Conservation (phyloP, 92 coral and sea anemone species). For the Plumapathes pennacea region DNA sequence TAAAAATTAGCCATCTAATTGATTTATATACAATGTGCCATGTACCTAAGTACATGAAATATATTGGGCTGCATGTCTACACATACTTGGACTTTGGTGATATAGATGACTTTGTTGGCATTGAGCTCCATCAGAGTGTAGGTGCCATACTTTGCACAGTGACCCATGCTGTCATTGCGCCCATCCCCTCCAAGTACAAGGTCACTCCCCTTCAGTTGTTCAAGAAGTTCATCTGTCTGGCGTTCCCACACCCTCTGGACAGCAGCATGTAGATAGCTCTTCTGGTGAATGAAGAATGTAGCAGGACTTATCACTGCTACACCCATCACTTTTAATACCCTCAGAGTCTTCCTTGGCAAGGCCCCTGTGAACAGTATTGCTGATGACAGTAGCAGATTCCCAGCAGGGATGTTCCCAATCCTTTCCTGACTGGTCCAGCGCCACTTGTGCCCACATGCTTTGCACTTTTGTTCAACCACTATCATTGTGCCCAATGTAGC, state of each 20-base stretch:
- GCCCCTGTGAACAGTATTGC: slow-evolving; percentile 41
- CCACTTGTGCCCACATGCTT: slow-evolving; percentile 15
- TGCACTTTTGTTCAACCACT: slow-evolving; percentile 13
- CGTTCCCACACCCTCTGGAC: slow-evolving; percentile 23
- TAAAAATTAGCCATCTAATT: too few species aligned
- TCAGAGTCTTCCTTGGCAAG: slow-evolving; percentile 20
- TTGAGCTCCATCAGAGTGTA: slow-evolving; percentile 28
- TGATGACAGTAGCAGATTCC: slow-evolving; percentile 30
- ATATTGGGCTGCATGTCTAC: too few species aligned
- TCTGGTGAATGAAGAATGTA: slow-evolving; percentile 33
- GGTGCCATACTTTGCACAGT: slow-evolving; percentile 39
- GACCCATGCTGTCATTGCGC: slow-evolving; percentile 27
- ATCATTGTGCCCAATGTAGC: slow-evolving; percentile 17
- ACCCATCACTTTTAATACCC: slow-evolving; percentile 22
- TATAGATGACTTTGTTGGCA: slow-evolving; percentile 17
- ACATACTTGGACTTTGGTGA: slow-evolving; percentile 30
- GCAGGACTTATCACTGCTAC: slow-evolving; percentile 14
- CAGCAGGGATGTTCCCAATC: slow-evolving; percentile 18
- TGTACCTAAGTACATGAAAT: too few species aligned
- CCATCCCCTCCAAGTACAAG: slow-evolving; percentile 29
- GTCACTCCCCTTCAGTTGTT: background rate
- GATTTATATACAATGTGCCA: too few species aligned
- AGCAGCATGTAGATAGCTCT: slow-evolving; percentile 9
- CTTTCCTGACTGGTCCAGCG: slow-evolving; percentile 25
- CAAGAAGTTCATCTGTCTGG: background rate